Conservation (phyloP, 2,797 vertebrate species). For the Hipposideros larvatus region DNA sequence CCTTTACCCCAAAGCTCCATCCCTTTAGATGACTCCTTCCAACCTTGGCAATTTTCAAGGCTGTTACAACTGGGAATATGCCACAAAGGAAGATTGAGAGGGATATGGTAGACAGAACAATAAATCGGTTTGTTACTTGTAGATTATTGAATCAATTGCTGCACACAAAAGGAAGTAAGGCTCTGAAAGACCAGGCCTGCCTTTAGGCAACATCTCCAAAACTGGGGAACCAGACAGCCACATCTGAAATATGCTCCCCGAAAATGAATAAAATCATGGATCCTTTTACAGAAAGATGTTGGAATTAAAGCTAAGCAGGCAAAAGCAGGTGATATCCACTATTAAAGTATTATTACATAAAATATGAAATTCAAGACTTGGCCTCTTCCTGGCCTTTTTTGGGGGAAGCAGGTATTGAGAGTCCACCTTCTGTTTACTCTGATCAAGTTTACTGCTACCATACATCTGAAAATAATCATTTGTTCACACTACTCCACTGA, state of each 20-base stretch:
- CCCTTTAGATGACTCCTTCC: not conserved
- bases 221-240: not conserved
- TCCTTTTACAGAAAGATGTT: not conserved
- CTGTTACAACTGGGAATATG: not conserved
- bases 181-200: not conserved
- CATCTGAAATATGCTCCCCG: not conserved
- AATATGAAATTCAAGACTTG: slow-evolving; percentile 14
- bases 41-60: not conserved
- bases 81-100: not conserved
- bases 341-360: slow-evolving; percentile 28
- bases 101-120: not conserved
- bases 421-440: not conserved
- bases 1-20: not conserved
- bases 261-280: not conserved
- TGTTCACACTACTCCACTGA: not conserved
- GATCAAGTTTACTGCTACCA: not conserved
- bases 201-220: not conserved
- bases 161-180: not conserved
- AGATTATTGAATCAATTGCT: not conserved
- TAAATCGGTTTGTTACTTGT: not conserved
- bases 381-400: not conserved
- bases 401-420: not conserved
- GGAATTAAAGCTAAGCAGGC: not conserved
- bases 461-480: slow-evolving; percentile 61
- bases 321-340: not conserved